Percentiles rank a stretch among this genome's conserved stretches.
Evolutionary conservation across 2,888 invertebrate genomes (phyloP).

Genomic region (Nemurella pictetii): DNA sequence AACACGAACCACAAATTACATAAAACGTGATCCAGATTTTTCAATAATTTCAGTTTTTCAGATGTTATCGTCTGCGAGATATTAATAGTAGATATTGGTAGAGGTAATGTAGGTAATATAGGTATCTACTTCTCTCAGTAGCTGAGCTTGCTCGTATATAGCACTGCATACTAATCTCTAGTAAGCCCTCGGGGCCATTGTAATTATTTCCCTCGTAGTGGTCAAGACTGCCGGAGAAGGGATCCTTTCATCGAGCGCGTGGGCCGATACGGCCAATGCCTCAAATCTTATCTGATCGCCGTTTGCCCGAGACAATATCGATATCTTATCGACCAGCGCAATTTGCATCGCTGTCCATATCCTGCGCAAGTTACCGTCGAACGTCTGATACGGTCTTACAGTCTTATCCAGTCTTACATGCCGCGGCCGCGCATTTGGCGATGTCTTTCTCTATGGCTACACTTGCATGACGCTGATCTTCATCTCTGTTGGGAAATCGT

Average conservation of each 20-base stretch:
- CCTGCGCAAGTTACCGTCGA: no score
- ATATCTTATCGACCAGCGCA: background rate
- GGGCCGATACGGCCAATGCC: background rate
- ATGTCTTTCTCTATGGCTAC: background rate
- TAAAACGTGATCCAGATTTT: background rate
- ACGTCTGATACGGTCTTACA: no score
- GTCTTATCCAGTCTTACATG: no score
- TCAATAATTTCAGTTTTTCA: background rate
- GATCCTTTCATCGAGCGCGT: background rate
- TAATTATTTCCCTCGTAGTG: background rate
- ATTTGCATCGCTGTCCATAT: background rate
- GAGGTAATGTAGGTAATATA: background rate
- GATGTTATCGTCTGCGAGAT: background rate
- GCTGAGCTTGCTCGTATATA: background rate
- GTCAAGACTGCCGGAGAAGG: background rate
- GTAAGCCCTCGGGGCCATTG: background rate
- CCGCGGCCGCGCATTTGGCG: no score
- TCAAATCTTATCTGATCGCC: background rate
- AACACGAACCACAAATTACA: background rate
- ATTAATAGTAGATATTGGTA: background rate
- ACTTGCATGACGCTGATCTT: background rate
- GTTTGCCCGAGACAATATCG: background rate
- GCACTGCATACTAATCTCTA: background rate
- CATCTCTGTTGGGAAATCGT: background rate
- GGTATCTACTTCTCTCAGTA: background rate